Evolutionary conservation across 2,113 vertebrate species (phyloP).

Genomic region (Phylloscopus trochiloides): DNA sequence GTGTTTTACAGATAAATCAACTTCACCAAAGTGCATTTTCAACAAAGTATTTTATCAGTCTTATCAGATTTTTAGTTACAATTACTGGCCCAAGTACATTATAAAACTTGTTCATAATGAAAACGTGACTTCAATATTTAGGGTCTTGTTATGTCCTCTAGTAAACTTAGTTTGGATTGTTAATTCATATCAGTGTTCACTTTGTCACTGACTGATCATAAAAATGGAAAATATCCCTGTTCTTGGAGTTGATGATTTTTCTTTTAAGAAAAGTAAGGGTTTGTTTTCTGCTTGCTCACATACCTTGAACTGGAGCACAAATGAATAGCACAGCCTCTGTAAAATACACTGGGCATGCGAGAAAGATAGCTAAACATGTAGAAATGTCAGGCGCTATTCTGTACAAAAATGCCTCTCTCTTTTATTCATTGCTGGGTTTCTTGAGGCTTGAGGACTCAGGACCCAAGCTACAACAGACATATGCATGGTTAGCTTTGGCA

Average conservation of each 20-base stretch:
- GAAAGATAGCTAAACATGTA: background rate
- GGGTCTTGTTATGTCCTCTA: background rate
- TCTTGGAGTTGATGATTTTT: background rate
- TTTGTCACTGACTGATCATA: background rate
- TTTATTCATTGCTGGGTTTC: background rate
- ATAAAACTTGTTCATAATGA: background rate
- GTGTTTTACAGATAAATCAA: background rate
- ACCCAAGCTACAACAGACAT: background rate
- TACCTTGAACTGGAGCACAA: background rate
- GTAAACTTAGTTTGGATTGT: background rate
- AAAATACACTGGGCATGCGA: background rate
- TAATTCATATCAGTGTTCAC: background rate
- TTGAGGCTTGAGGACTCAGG: background rate
- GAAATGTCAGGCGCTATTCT: background rate
- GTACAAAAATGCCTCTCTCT: background rate
- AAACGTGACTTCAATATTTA: background rate
- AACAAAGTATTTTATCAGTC: background rate
- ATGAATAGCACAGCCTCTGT: background rate
- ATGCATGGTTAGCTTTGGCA: background rate
- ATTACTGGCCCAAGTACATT: background rate
- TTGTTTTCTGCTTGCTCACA: background rate
- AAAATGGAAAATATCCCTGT: background rate
- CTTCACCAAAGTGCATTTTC: conserved; percentile 24
- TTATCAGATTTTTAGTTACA: background rate
- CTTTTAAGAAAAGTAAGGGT: background rate